These are phyloP conservation scores for Phyllostomus discolor DNA, from an alignment of 2,113 vertebrate genomes.

Conservation along the genomic window DNA sequence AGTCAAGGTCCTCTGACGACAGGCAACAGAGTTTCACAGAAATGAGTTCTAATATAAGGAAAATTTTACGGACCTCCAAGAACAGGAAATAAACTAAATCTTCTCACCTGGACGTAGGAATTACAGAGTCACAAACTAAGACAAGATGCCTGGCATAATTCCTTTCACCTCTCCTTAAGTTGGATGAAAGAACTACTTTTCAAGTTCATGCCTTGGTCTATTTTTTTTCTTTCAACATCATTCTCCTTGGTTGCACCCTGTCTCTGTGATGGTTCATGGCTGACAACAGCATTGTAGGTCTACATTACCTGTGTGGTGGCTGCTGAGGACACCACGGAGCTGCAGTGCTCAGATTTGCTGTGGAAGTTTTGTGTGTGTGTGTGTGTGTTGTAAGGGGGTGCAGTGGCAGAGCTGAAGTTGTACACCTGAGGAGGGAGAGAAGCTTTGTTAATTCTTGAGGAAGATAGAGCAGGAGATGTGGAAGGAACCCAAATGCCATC, in stretches of 20 bases:
- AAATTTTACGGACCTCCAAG: neutral
- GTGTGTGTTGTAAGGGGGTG: too few relatives aligned
- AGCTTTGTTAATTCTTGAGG: neutral
- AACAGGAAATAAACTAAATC: neutral
- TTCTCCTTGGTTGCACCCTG: neutral
- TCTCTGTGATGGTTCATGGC: neutral
- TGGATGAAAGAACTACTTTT: neutral
- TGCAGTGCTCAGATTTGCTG: neutral
- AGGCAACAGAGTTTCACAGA: neutral
- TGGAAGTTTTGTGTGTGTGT: neutral
- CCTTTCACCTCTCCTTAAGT: neutral
- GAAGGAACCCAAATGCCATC: neutral
- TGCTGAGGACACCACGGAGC: neutral
- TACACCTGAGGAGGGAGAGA: neutral
- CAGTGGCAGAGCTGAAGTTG: neutral
- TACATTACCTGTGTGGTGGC: neutral
- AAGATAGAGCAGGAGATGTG: neutral
- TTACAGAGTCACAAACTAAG: neutral
- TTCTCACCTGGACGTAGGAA: neutral
- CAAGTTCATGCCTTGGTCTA: neutral
- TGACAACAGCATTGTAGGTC: neutral
- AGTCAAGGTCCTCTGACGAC: neutral
- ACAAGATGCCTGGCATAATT: neutral
- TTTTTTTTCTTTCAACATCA: neutral
- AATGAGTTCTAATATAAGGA: constrained; percentile 24